Percentiles rank a stretch among this genome's conserved stretches.
phyloP scores from a whole-genome alignment of 2,888 invertebrate genomes.

The Trissolcus japonicus region DNA sequence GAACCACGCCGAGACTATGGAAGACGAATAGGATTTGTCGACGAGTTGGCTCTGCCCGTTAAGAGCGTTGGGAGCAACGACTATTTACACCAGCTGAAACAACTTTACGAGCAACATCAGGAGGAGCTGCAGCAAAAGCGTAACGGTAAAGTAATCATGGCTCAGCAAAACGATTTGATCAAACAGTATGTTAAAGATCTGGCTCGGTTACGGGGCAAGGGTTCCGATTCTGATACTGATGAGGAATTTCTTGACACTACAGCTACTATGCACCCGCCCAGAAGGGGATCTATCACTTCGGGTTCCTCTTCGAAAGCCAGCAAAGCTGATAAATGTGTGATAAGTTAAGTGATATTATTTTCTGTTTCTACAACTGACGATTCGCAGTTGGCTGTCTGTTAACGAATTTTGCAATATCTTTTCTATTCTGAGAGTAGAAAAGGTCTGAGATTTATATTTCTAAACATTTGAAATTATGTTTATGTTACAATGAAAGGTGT shows the following conservation, averaged over 20 bases:
- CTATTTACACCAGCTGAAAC: constrained; percentile 59
- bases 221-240: constrained; percentile 70
- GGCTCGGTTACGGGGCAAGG: constrained; percentile 58
- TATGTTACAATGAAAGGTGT: not conserved
- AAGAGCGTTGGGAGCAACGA: constrained; percentile 50
- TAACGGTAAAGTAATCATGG: constrained; percentile 61
- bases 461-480: not conserved
- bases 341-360: constrained; percentile 54
- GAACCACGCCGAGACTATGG: constrained; percentile 42
- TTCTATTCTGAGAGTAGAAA: not conserved
- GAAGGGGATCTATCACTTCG: constrained; percentile 68
- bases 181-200: constrained; percentile 67
- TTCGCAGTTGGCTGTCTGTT: not conserved
- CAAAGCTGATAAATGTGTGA: constrained; percentile 54
- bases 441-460: not conserved
- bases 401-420: not conserved
- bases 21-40: constrained; percentile 54
- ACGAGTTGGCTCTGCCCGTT: constrained; percentile 34
- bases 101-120: constrained; percentile 56
- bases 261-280: constrained; percentile 63
- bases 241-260: constrained; percentile 74
- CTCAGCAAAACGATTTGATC: constrained; percentile 66
- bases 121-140: constrained; percentile 49
- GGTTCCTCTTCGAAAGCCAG: constrained; percentile 60
- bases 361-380: not conserved